Percentiles rank a stretch among this genome's conserved stretches.
Conservation (phyloP, 2,113 vertebrate genomes). For the Chaenogobius annularis region DNA sequence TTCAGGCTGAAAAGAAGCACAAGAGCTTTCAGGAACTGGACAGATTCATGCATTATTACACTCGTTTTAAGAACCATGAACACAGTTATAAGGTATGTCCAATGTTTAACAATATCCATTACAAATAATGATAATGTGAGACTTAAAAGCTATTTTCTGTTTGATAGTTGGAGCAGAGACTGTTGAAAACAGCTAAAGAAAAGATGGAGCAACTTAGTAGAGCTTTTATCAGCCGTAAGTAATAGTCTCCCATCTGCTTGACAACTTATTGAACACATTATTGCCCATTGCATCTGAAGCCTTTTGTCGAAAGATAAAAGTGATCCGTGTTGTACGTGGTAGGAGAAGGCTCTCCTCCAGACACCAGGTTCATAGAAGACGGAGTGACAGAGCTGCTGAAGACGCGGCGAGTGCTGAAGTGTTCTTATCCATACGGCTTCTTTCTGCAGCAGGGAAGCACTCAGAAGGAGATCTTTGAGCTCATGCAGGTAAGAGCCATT, state of each 20-base stretch:
- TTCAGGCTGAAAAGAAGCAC: slow-evolving; percentile 97
- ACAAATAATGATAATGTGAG: not conserved
- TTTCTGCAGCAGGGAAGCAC: slow-evolving; percentile 99
- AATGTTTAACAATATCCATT: not conserved
- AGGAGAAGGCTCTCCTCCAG: slow-evolving; percentile 93
- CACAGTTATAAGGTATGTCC: slow-evolving; percentile 91
- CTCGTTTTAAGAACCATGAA: slow-evolving; percentile 98
- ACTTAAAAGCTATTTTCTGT: slow-evolving; percentile 3
- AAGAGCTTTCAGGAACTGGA: slow-evolving; percentile 98
- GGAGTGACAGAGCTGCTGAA: slow-evolving; percentile 96
- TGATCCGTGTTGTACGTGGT: not conserved
- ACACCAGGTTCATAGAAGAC: slow-evolving; percentile 98
- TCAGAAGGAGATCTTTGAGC: slow-evolving; percentile 99
- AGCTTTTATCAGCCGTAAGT: slow-evolving; percentile 93
- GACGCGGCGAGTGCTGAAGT: slow-evolving; percentile 97
- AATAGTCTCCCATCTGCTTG: not conserved
- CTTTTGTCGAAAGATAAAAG: not conserved
- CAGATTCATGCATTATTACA: slow-evolving; percentile 99
- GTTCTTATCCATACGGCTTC: slow-evolving; percentile 99
- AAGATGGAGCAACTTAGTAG: slow-evolving; percentile 98
- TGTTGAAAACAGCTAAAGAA: slow-evolving; percentile 99
- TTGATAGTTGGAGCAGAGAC: slow-evolving; percentile 93
- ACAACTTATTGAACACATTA: not conserved
- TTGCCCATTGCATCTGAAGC: not conserved
- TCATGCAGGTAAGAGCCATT: slow-evolving; percentile 90